Conservation (phyloP, 2,888 invertebrate species). For the Homarus gammarus region DNA sequence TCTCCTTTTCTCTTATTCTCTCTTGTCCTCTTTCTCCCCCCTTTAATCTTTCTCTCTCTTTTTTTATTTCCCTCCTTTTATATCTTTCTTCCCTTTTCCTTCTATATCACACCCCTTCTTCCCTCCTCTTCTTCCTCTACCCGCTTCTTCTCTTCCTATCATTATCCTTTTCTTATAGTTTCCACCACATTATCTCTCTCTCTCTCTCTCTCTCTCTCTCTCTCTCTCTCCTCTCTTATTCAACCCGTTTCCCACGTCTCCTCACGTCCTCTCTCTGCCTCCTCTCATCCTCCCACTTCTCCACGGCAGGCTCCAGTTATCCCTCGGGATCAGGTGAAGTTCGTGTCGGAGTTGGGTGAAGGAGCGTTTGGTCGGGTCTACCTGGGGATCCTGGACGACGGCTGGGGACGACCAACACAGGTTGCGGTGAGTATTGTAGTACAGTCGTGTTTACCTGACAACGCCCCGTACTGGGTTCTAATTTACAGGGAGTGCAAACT, state of each 20-base stretch:
- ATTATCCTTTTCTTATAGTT: background rate
- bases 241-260: background rate
- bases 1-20: background rate
- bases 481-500: background rate
- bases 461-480: background rate
- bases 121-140: background rate
- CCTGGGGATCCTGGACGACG: constrained; percentile 64
- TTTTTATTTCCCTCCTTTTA: background rate
- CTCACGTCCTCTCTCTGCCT: constrained; percentile 2
- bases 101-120: background rate
- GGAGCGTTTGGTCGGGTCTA: constrained; percentile 72
- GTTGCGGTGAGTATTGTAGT: constrained; percentile 64
- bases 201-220: constrained; percentile 13
- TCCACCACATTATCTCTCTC: constrained; percentile 7
- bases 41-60: background rate
- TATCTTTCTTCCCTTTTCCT: background rate
- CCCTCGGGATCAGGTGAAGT: constrained; percentile 57
- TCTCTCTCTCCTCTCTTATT: background rate
- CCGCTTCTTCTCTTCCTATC: background rate
- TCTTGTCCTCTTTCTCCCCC: background rate
- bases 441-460: too few relatives aligned
- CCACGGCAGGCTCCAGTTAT: constrained; percentile 50
- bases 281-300: background rate
- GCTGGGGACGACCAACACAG: constrained; percentile 24
- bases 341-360: constrained; percentile 68